Evolutionary conservation across 1,140 invertebrate species (phyloP).

Genomic region (Metaphire vulgaris): DNA sequence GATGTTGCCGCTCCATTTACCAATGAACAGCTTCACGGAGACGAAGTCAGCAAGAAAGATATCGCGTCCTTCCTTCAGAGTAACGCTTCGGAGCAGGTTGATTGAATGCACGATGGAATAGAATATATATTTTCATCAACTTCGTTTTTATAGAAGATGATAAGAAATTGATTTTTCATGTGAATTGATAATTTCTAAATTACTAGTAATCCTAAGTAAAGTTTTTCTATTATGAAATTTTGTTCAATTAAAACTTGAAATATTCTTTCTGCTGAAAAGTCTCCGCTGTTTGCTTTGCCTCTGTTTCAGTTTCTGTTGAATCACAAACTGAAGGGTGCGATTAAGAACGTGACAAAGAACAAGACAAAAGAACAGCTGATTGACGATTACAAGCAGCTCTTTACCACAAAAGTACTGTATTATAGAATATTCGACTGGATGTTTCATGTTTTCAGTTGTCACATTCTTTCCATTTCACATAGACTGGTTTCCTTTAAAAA

Average conservation of each 20-base stretch:
- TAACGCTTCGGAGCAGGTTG: slow-evolving; percentile 24
- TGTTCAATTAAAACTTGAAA: not conserved
- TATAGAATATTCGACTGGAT: not conserved
- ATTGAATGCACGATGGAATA: not conserved
- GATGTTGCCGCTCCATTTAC: slow-evolving; percentile 17
- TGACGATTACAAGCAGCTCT: slow-evolving; percentile 28
- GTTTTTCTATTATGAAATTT: not conserved
- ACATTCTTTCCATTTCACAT: not conserved
- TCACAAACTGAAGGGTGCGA: slow-evolving; percentile 30
- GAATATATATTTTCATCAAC: slow-evolving; percentile 2
- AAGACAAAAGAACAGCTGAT: slow-evolving; percentile 28
- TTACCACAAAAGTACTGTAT: slow-evolving; percentile 25
- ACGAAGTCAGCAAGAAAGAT: slow-evolving; percentile 29
- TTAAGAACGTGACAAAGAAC: slow-evolving; percentile 30
- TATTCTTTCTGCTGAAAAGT: not conserved
- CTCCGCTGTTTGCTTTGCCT: no score
- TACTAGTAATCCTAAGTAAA: not conserved
- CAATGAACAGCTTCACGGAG: slow-evolving; percentile 25
- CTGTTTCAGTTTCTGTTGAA: slow-evolving; percentile 28
- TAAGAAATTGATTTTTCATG: not conserved
- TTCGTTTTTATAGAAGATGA: not conserved
- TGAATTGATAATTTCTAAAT: not conserved
- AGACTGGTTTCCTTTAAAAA: not conserved
- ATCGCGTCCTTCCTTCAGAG: slow-evolving; percentile 26
- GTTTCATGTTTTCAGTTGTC: not conserved